These are phyloP conservation scores for Fistularia commersonii DNA, from an alignment of 2,797 vertebrate genomes.

Conservation along the genomic window DNA sequence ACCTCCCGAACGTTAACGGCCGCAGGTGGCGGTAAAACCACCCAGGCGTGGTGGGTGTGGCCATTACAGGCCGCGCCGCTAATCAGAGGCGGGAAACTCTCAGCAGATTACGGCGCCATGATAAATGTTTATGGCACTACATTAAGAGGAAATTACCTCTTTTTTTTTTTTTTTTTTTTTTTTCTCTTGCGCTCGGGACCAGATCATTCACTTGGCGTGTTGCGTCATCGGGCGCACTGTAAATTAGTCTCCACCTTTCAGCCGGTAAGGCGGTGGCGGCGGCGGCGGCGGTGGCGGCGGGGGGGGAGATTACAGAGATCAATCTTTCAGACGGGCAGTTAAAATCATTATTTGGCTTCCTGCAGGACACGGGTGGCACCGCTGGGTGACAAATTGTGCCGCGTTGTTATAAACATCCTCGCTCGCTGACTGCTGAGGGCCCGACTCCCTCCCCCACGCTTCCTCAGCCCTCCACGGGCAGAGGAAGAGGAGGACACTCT, in stretches of 20 bases:
- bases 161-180: no score
- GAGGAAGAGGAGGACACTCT: conserved; percentile 22
- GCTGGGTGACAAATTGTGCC: conserved; percentile 60
- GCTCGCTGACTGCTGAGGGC: conserved; percentile 32
- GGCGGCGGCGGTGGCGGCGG: no score
- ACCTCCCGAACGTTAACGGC: conserved; percentile 24
- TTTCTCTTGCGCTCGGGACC: conserved; percentile 59
- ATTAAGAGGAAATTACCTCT: conserved; percentile 72
- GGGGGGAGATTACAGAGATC: conserved; percentile 63
- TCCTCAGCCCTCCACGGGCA: conserved; percentile 30
- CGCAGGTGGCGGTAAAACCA: conserved; percentile 29
- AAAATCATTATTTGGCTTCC: conserved; percentile 75
- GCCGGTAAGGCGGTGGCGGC: no score
- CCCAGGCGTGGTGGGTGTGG: conserved; percentile 28
- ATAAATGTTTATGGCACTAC: conserved; percentile 72
- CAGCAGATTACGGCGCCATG: conserved; percentile 52
- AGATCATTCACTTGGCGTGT: conserved; percentile 61
- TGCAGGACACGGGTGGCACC: conserved; percentile 58
- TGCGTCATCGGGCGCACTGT: conserved; percentile 44
- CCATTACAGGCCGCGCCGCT: conserved; percentile 24
- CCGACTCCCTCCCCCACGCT: conserved; percentile 21
- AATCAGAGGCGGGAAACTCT: conserved; percentile 52
- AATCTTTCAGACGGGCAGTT: conserved; percentile 66
- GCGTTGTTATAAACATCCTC: conserved; percentile 56
- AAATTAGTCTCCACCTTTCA: conserved; percentile 65